Evolutionary conservation across 2,113 vertebrate species (phyloP).

Genomic region (Petromus typicus): DNA sequence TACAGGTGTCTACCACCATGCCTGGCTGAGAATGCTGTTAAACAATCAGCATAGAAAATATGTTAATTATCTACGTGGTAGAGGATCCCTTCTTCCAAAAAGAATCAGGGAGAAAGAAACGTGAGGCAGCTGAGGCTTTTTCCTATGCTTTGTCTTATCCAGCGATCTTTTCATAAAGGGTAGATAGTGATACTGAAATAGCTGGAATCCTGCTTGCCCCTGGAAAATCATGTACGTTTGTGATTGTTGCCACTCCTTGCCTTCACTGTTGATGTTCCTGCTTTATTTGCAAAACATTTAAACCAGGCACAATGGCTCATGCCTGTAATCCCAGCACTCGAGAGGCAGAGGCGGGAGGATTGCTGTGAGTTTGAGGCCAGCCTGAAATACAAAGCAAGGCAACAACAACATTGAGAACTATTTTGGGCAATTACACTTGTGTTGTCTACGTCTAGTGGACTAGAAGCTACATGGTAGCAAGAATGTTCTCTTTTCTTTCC

Average conservation of each 20-base stretch:
- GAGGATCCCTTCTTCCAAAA: neutral
- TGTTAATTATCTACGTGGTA: neutral
- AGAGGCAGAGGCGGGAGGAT: no score
- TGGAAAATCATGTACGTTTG: conserved; percentile 8
- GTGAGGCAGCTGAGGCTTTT: neutral
- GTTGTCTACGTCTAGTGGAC: conserved; percentile 3
- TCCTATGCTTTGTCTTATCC: neutral
- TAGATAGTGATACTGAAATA: neutral
- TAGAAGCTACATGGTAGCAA: neutral
- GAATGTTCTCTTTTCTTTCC: neutral
- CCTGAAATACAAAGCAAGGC: no score
- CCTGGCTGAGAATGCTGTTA: neutral
- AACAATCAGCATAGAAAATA: neutral
- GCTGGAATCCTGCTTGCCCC: neutral
- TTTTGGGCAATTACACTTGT: neutral
- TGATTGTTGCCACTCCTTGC: neutral
- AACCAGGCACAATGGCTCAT: no score
- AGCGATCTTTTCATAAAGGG: neutral
- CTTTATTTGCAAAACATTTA: neutral
- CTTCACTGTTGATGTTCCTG: neutral
- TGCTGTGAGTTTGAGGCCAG: no score
- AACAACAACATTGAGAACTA: neutral
- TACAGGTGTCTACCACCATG: neutral
- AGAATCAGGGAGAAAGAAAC: neutral
- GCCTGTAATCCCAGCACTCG: no score